These are phyloP conservation scores for Trachurus trachurus DNA, from an alignment of 2,797 vertebrate genomes.

Conservation along the genomic window DNA sequence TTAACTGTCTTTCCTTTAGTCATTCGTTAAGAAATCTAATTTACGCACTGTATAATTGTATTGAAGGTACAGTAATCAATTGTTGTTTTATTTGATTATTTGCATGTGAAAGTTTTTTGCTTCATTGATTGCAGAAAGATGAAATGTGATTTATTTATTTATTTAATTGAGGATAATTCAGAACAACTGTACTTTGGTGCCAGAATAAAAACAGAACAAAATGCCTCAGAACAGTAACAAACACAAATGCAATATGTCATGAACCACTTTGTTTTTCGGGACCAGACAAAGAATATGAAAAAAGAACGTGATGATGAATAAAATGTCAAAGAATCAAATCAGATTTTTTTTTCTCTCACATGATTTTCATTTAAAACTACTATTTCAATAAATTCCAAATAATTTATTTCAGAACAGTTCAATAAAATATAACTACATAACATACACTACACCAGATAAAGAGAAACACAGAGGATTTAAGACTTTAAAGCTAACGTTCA, in stretches of 20 bases:
- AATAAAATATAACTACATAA: constrained; percentile 18
- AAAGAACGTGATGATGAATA: constrained; percentile 61
- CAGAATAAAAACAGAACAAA: constrained; percentile 50
- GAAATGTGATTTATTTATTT: constrained; percentile 56
- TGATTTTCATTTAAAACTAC: constrained; percentile 34
- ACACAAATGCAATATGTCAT: constrained; percentile 61
- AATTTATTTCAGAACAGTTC: constrained; percentile 14
- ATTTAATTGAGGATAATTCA: constrained; percentile 50
- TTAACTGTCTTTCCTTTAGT: constrained; percentile 31
- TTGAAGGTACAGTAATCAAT: constrained; percentile 39
- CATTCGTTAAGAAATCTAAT: constrained; percentile 34
- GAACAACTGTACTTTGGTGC: constrained; percentile 54
- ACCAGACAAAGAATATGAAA: constrained; percentile 20
- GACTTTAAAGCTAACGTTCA: not conserved
- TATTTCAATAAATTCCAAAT: constrained; percentile 11
- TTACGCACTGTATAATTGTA: constrained; percentile 37
- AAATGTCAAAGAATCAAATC: constrained; percentile 52
- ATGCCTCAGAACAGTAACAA: constrained; percentile 56
- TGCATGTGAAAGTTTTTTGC: constrained; percentile 53
- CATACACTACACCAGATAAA: not conserved
- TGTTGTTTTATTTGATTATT: constrained; percentile 42
- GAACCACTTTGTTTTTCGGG: constrained; percentile 48
- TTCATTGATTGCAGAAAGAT: constrained; percentile 38
- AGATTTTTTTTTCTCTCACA: not conserved
- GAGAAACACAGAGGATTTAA: not conserved